Percentiles rank a stretch among this genome's conserved stretches.
These are phyloP conservation scores for Trachemys scripta DNA, from an alignment of 2,113 vertebrate species.

Conservation along the genomic window DNA sequence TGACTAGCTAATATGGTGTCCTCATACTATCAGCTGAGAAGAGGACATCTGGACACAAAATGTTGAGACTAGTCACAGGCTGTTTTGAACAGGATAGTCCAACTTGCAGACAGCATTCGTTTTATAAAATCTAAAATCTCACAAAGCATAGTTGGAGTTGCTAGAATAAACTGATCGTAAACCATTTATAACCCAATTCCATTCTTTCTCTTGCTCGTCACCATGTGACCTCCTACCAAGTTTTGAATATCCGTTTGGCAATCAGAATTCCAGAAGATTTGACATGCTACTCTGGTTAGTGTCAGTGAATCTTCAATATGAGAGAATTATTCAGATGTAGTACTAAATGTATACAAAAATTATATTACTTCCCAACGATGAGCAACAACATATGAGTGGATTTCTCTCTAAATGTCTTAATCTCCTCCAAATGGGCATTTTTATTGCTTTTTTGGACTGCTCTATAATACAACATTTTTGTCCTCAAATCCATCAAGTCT, in stretches of 20 bases:
- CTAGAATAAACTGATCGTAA: not conserved
- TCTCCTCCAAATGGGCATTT: not conserved
- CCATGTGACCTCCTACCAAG: not conserved
- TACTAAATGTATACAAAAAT: not conserved
- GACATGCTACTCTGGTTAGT: not conserved
- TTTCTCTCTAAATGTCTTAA: not conserved
- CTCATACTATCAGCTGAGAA: not conserved
- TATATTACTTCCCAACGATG: not conserved
- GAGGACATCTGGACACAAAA: not conserved
- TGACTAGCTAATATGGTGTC: not conserved
- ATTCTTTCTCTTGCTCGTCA: rapidly evolving
- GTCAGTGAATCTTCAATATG: not conserved
- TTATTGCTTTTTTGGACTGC: not conserved
- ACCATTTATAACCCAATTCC: rapidly evolving
- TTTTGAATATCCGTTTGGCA: not conserved
- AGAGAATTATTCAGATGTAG: not conserved
- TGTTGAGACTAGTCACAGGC: not conserved
- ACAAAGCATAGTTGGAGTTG: not conserved
- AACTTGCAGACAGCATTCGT: not conserved
- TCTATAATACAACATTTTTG: not conserved
- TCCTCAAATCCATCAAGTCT: not conserved
- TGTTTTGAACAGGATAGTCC: not conserved
- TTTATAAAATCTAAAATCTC: not conserved
- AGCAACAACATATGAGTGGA: not conserved
- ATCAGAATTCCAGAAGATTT: not conserved